phyloP scores from a whole-genome alignment of 2,113 vertebrate species.

The Otolemur garnettii region DNA sequence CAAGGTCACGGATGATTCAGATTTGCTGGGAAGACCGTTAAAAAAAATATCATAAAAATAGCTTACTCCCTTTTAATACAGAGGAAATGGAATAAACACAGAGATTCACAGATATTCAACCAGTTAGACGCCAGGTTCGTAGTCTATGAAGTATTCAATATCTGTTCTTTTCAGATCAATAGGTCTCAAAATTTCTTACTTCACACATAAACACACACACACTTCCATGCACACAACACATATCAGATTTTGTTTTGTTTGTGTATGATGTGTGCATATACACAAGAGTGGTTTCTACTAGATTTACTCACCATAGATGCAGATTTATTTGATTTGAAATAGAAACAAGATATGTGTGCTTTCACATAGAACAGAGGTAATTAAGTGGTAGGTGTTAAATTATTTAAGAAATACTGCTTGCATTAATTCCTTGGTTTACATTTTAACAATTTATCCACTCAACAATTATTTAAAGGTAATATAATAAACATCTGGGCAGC shows the following conservation, averaged over 20 bases:
- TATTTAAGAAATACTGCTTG: not conserved
- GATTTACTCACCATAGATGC: not conserved
- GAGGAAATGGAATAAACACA: not conserved
- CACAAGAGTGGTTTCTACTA: not conserved
- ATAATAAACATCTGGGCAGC: not conserved
- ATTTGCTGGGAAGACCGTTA: not conserved
- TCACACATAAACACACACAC: not conserved
- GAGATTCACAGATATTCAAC: not conserved
- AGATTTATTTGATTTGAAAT: slow-evolving; percentile 13
- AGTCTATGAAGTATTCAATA: not conserved
- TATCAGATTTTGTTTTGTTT: not conserved
- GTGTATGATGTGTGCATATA: not conserved
- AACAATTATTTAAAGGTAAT: slow-evolving; percentile 57
- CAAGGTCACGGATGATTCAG: not conserved
- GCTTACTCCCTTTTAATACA: not conserved
- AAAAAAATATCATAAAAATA: not conserved
- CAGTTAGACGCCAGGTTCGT: not conserved
- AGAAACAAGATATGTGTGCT: not conserved
- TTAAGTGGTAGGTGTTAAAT: not conserved
- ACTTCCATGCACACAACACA: not conserved
- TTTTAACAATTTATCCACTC: slow-evolving; percentile 31
- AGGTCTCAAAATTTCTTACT: not conserved
- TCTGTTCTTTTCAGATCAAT: not conserved
- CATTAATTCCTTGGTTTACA: not conserved
- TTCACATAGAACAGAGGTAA: not conserved